These are phyloP conservation scores for Bubo scandiacus DNA, from an alignment of 2,113 vertebrate species.

Conservation along the genomic window DNA sequence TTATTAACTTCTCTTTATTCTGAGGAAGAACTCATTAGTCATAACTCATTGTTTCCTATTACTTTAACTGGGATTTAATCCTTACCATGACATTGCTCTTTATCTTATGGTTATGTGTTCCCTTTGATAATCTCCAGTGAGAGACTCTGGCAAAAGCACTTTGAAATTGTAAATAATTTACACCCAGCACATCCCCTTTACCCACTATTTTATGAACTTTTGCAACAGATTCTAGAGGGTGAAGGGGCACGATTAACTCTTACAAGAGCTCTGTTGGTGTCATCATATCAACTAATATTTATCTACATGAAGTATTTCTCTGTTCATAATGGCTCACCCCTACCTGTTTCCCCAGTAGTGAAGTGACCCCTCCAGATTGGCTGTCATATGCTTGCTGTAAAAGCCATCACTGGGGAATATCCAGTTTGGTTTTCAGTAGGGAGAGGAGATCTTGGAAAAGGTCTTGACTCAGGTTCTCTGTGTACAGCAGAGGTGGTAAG, in stretches of 20 bases:
- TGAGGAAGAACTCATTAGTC: neutral
- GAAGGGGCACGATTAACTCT: neutral
- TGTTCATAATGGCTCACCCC: neutral
- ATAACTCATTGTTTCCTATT: neutral
- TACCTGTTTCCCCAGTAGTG: neutral
- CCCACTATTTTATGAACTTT: conserved; percentile 10
- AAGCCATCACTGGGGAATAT: neutral
- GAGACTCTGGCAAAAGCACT: conserved; percentile 1
- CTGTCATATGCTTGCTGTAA: neutral
- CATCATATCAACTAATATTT: conserved; percentile 28
- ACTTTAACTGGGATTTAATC: conserved; percentile 3
- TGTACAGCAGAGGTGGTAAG: neutral
- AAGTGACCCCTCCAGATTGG: neutral
- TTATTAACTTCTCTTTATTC: conserved; percentile 5
- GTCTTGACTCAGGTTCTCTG: neutral
- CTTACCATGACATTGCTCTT: neutral
- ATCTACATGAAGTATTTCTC: neutral
- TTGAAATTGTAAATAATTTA: conserved; percentile 49
- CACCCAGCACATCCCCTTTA: conserved; percentile 10
- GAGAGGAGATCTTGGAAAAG: neutral
- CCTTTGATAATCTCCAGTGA: conserved; percentile 22
- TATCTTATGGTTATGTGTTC: conserved; percentile 25
- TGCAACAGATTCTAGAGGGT: neutral
- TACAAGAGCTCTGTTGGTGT: neutral
- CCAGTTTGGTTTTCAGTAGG: neutral